These are phyloP conservation scores for Callocephalon fimbriatum DNA, from an alignment of 2,113 vertebrate species.

Conservation along the genomic window DNA sequence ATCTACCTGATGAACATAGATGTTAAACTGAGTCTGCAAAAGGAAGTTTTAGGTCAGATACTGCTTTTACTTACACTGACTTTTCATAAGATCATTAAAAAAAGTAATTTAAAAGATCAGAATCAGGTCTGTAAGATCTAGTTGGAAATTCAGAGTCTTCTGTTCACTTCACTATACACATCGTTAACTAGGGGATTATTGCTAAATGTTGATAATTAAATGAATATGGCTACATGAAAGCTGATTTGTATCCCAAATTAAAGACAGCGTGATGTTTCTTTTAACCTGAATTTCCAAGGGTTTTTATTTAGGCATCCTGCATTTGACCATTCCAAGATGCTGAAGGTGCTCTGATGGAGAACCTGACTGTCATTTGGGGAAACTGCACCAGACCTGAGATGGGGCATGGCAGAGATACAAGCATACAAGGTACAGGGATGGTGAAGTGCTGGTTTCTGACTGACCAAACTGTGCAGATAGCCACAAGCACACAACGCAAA, in stretches of 20 bases:
- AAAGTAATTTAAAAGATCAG: not conserved
- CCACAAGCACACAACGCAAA: rapidly evolving
- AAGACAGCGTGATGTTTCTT: not conserved
- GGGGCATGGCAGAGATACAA: rapidly evolving
- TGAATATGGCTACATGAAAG: not conserved
- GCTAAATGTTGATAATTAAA: not conserved
- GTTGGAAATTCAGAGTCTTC: not conserved
- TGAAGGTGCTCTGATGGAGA: not conserved
- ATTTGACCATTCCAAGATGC: not conserved
- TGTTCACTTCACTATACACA: not conserved
- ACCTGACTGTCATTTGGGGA: not conserved
- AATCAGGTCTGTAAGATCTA: not conserved
- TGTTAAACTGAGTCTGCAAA: not conserved
- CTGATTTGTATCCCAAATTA: not conserved
- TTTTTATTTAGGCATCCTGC: not conserved
- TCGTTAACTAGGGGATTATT: not conserved
- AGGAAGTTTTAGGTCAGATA: not conserved
- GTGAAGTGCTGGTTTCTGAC: not conserved
- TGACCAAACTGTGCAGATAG: not conserved
- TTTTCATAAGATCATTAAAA: not conserved
- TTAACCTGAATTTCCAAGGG: not conserved
- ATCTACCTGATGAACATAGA: not conserved
- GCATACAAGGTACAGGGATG: rapidly evolving
- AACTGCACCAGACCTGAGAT: not conserved
- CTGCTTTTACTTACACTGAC: not conserved